phyloP scores from a whole-genome alignment of 2,113 vertebrate genomes.

The Mesembrinibis cayennensis region DNA sequence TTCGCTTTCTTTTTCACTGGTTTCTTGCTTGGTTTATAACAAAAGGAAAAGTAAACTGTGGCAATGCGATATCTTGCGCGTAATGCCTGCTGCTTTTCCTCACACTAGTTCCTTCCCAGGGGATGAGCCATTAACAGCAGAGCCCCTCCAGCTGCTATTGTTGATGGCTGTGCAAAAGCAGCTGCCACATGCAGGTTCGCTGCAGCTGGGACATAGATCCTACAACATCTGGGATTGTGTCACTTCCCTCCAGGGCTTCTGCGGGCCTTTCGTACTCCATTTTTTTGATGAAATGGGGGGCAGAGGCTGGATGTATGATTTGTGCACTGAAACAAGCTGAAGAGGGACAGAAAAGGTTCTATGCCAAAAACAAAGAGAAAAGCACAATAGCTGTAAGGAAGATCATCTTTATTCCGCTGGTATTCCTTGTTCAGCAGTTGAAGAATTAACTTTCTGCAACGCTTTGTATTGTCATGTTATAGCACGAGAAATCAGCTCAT shows the following conservation, averaged over 20 bases:
- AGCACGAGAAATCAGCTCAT: background rate
- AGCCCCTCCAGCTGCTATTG: conserved; percentile 48
- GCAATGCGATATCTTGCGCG: background rate
- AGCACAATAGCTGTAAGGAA: background rate
- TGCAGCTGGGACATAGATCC: conserved; percentile 4
- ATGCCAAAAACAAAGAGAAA: background rate
- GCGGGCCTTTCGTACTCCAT: background rate
- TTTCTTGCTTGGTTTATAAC: conserved; percentile 9
- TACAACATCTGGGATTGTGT: conserved; percentile 5
- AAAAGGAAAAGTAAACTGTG: conserved; percentile 11
- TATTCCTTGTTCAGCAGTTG: background rate
- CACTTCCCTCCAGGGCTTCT: conserved; percentile 5
- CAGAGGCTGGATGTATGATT: background rate
- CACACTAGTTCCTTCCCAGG: background rate
- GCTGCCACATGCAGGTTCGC: background rate
- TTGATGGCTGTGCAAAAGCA: conserved; percentile 1
- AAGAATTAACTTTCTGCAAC: background rate
- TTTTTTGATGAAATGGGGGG: background rate
- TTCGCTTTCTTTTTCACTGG: conserved; percentile 36
- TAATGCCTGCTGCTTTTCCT: conserved; percentile 22
- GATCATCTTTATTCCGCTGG: background rate
- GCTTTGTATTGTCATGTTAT: background rate
- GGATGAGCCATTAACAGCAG: conserved; percentile 18
- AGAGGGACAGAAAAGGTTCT: background rate
- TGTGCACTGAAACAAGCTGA: background rate